phyloP scores from a whole-genome alignment of 1,140 invertebrate genomes.

The Helicorthomorpha holstii region DNA sequence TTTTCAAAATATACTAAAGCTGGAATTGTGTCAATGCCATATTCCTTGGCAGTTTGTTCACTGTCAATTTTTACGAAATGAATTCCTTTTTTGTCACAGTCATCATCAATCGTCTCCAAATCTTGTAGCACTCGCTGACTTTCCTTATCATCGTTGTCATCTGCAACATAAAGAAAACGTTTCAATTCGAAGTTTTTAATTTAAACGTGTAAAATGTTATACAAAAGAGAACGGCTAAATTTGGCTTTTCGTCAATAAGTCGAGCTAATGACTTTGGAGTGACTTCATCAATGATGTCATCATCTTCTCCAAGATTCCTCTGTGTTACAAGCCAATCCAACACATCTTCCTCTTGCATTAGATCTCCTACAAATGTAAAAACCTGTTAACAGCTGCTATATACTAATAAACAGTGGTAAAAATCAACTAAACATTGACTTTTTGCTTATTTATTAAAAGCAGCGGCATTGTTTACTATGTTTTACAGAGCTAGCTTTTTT shows the following conservation, averaged over 20 bases:
- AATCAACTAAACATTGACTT: too few species aligned
- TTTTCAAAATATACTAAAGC: conserved; percentile 82
- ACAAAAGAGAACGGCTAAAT: conserved; percentile 16
- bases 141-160: conserved; percentile 75
- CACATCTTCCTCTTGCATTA: conserved; percentile 20
- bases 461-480: too few species aligned
- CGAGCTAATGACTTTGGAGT: conserved; percentile 11
- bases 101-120: conserved; percentile 85
- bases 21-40: conserved; percentile 63
- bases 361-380: conserved; percentile 14
- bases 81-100: conserved; percentile 79
- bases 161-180: conserved; percentile 25
- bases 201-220: neutral
- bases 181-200: neutral
- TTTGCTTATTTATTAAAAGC: too few species aligned
- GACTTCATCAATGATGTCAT: conserved; percentile 18
- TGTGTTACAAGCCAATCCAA: conserved; percentile 20
- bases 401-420: neutral
- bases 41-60: conserved; percentile 70
- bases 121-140: conserved; percentile 75
- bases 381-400: too few species aligned
- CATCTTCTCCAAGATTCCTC: conserved; percentile 19
- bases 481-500: too few species aligned
- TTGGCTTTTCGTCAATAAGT: conserved; percentile 14
- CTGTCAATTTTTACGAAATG: conserved; percentile 88